phyloP scores from a whole-genome alignment of 2,888 invertebrate genomes.

The Mamestra brassicae region DNA sequence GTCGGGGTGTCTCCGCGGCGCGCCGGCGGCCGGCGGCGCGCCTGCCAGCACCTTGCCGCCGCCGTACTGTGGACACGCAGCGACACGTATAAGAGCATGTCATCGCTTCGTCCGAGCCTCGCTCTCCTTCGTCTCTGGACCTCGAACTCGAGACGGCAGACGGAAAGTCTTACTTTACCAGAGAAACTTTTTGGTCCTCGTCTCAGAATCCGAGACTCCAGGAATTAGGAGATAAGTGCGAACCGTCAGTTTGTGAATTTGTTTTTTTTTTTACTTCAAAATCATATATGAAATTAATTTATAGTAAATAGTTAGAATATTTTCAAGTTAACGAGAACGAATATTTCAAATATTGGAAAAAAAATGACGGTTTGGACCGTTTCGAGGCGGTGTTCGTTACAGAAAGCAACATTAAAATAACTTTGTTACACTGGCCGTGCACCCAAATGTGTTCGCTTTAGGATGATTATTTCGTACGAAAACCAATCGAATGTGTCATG shows the following conservation, averaged over 20 bases:
- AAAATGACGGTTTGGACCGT: slow-evolving; percentile 38
- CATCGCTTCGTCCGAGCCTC: slow-evolving; percentile 17
- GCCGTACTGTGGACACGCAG: slow-evolving; percentile 78
- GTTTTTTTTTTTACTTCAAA: not conserved
- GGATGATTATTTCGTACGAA: slow-evolving; percentile 71
- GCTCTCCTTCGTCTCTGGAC: slow-evolving; percentile 18
- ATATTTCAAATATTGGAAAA: not conserved
- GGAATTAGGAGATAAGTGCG: slow-evolving; percentile 9
- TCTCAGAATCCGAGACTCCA: slow-evolving; percentile 12
- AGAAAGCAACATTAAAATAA: slow-evolving; percentile 73
- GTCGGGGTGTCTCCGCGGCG: slow-evolving; percentile 79
- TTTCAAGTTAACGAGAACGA: not conserved
- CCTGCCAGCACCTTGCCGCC: slow-evolving; percentile 89
- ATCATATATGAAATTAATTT: not conserved
- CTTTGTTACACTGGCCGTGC: slow-evolving; percentile 83
- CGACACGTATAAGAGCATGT: slow-evolving; percentile 34
- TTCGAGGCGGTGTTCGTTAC: slow-evolving; percentile 51
- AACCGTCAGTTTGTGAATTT: slow-evolving; percentile 22
- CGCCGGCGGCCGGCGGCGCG: slow-evolving; percentile 90
- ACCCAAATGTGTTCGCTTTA: slow-evolving; percentile 79
- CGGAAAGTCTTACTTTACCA: not conserved
- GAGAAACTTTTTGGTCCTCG: not conserved
- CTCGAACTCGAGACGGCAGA: not conserved
- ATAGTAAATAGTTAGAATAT: not conserved
- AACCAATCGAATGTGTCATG: slow-evolving; percentile 72